Base-by-base conservation (phyloP, 1,140 invertebrate genomes). In the Aradophagus sp. region DNA sequence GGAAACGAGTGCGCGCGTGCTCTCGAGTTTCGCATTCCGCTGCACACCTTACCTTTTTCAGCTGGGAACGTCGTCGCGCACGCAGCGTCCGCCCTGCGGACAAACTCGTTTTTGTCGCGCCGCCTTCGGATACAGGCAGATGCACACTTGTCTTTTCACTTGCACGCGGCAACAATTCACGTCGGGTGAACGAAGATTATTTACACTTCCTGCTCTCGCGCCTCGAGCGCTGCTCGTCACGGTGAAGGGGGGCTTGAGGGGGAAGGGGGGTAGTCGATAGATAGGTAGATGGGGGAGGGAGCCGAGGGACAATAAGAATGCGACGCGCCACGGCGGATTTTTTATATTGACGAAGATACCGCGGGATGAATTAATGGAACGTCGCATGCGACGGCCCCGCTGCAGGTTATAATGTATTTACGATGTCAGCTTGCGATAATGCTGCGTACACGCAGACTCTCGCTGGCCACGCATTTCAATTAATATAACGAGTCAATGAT, bases 71-170 rank as follows among this genome's bases (percentile, higher is more conserved):
- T 48, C 56, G 27, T n/a, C 2, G 10, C 27, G 41, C 59, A 66
- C 67, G 53, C 53, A 48, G 61, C 55, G 56, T 63, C 53, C 65
- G 73, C 47, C 67, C 70, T 45, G 44, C 56, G 69, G 67, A 67
- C 63, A 74, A 72, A 78, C 69, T 50, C 53, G 61, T 78, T 78
- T 77, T 77, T 77, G 70, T 77, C 75, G 58, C 70, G 47, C 17
- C 56, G 66, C 36, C 44, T 69, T 65, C 62, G 44, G 29, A 48
- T 66, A 61, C 61, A 47, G 55, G 53, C 53, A 72, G 55, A 65
- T 72, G 69, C 56, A 61, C 50, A 58, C 61, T 66, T 72, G 61
- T 66, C 55, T 44, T 39, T 73, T 52, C 39, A 56, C 62, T 53
- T 56, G 48, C 45, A 52, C 44, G 45, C 56, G 56, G 62, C 62